Evolutionary conservation across 2,797 vertebrate species (phyloP), one percentile per base, ranked within the genome.

Genomic region (Borostomias antarcticus): DNA sequence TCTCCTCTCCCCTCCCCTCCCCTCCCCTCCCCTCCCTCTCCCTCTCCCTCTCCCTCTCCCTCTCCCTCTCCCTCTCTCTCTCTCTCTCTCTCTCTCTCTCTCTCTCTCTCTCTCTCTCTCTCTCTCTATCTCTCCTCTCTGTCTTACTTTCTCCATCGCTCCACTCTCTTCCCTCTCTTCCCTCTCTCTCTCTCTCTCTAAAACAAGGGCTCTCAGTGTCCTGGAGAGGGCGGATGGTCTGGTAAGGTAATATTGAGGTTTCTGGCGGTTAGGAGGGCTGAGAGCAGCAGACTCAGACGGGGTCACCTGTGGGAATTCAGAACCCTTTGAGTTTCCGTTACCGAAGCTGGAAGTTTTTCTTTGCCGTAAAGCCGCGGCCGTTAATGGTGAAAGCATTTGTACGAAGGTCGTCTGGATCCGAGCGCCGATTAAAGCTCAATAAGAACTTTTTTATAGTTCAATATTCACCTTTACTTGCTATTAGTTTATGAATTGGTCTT

Each of bases 181-280:
- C 35, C 35, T 1, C 35, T n/a, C 40, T n/a, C n/a, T 45, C 40
- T 50, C 48, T 21, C 19, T 23, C n/a, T 23, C 19, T 21, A 56
- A 21, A 32, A 33, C 53, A 33, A 29, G 17, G 21, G 29, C 17
- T 56, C 53, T 21, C 6, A 30, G 13, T 56, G 53, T 56, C 10
- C 32, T 64, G n/a, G 40, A 45, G 13, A 45, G 28, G 19, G 15
- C 9, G 25, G 56, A 35, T 40, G 9, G 59, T 70, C 63, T 72
- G 73, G 58, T 67, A 79, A 72, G 47, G 43, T 32, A 57, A 58
- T 67, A n/a, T 67, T 45, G 1, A 47, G 68, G 69, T 72, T 56
- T 30, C 40, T 45, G 40, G 40, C 40, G 6, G 4, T n/a, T 17
- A n/a, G 15, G 40, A 45, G 37, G 15, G 40, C 40, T 40, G 40